phyloP scores from a whole-genome alignment of 2,888 invertebrate species.

The Drosophila austrosaltans region DNA sequence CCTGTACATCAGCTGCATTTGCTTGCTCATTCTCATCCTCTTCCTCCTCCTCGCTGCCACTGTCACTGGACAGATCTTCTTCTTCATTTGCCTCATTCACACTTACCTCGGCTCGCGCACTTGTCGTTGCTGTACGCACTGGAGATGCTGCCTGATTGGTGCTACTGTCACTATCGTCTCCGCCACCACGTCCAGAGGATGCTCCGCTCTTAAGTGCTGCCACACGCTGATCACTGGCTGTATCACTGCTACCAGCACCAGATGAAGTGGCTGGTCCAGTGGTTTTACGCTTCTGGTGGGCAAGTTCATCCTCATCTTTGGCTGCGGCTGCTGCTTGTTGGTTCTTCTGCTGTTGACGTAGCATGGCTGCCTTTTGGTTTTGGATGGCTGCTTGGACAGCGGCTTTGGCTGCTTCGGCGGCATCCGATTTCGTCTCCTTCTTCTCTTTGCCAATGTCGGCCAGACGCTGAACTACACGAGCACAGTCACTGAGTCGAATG shows the following conservation, averaged over 20 bases:
- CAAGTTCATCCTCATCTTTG: constrained; percentile 93
- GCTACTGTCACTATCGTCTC: constrained; percentile 86
- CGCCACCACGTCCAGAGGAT: constrained; percentile 60
- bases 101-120: constrained; percentile 92
- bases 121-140: constrained; percentile 88
- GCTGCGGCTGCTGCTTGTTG: constrained; percentile 86
- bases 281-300: constrained; percentile 93
- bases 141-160: constrained; percentile 85
- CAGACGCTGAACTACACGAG: constrained; percentile 94
- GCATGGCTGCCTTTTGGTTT: constrained; percentile 85
- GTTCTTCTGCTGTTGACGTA: constrained; percentile 82
- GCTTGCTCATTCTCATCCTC: constrained; percentile 19
- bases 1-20: constrained; percentile 20
- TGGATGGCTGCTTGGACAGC: constrained; percentile 83
- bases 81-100: constrained; percentile 81
- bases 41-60: constrained; percentile 45
- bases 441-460: constrained; percentile 91
- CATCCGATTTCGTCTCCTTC: constrained; percentile 90
- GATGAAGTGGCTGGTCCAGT: constrained; percentile 83
- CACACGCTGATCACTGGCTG: constrained; percentile 83
- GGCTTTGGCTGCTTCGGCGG: constrained; percentile 85
- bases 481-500: constrained; percentile 93
- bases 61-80: constrained; percentile 57
- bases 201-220: constrained; percentile 83
- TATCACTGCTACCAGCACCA: constrained; percentile 84